Evolutionary conservation across 2,888 invertebrate species (phyloP), one percentile per base, ranked within the genome.

Genomic region (Iphiclides podalirius): DNA sequence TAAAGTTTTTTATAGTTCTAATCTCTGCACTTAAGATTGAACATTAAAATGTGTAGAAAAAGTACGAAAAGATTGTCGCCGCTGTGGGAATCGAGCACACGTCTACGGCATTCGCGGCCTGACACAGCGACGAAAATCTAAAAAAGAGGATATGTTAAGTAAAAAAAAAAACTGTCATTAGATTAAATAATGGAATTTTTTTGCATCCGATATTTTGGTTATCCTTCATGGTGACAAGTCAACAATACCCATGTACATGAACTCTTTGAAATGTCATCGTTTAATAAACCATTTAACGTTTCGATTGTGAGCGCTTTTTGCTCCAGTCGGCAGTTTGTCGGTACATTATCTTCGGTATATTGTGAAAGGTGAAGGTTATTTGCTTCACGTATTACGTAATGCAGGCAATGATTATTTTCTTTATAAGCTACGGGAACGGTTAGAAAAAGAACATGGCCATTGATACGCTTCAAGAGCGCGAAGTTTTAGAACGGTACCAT

Each of bases 301-400:
- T 26, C 44, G 39, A 50, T 45, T 45, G 44, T 35, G 44, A 28
- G n/a, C 35, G 44, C 50, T 50, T 44, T 45, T 50, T 50, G 44
- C 20, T 23, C 43, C 44, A 36, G 47, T 23, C 49, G 49, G 26
- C 49, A 34, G 34, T 43, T 38, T 34, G 36, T 31, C 45, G 37
- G 38, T 45, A 28, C 56, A 57, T 58, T 60, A 57, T 54, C 50
- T 58, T 61, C 60, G 71, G 68, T 72, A 68, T 69, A 66, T 66
- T 57, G 52, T 52, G 55, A 81, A 80, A 80, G 77, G 80, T 82
- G 64, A 79, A 80, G 80, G 79, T 67, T 72, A 57, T 53, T 57
- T 56, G 55, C 61, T 64, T 62, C 68, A 67, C 67, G 62, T 60
- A 44, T 79, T 73, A 77, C 72, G 70, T 72, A 76, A 79, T 58